Conservation (phyloP, 2,113 vertebrate species). For the Sapayoa aenigma region DNA sequence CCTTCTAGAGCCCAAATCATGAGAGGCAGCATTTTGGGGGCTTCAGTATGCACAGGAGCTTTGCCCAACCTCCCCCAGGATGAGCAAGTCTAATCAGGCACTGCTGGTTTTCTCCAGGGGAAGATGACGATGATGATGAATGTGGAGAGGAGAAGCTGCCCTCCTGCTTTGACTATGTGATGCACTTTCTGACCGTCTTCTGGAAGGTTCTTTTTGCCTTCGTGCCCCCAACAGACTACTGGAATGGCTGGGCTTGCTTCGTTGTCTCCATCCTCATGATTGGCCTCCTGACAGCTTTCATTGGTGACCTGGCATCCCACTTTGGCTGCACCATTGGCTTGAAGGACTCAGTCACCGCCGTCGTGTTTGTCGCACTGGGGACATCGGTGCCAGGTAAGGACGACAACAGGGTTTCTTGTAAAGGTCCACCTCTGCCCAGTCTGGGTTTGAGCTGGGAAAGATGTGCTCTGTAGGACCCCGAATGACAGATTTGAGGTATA, state of each 20-base stretch:
- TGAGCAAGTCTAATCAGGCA: background rate
- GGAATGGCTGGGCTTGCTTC: slow-evolving; percentile 96
- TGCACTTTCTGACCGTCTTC: slow-evolving; percentile 97
- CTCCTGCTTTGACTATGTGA: slow-evolving; percentile 92
- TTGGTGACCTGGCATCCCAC: slow-evolving; percentile 93
- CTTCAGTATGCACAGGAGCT: background rate
- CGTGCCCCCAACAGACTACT: slow-evolving; percentile 95
- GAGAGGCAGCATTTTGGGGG: background rate
- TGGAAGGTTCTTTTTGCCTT: slow-evolving; percentile 96
- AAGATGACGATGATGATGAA: slow-evolving; percentile 88
- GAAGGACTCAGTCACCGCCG: slow-evolving; percentile 94
- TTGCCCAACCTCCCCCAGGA: background rate
- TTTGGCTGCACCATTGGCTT: slow-evolving; percentile 96
- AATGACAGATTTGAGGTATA: background rate
- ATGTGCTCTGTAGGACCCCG: background rate
- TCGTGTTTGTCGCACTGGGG: slow-evolving; percentile 92
- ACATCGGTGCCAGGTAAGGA: slow-evolving; percentile 92
- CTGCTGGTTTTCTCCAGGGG: slow-evolving; percentile 63
- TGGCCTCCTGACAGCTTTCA: slow-evolving; percentile 90
- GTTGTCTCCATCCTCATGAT: slow-evolving; percentile 91
- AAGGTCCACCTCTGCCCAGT: background rate
- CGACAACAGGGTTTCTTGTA: background rate
- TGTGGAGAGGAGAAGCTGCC: slow-evolving; percentile 87
- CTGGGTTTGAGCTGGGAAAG: background rate
- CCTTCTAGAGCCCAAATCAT: background rate